These are phyloP conservation scores for Stegana nigrithorax DNA, from an alignment of 2,888 invertebrate genomes.

Conservation along the genomic window DNA sequence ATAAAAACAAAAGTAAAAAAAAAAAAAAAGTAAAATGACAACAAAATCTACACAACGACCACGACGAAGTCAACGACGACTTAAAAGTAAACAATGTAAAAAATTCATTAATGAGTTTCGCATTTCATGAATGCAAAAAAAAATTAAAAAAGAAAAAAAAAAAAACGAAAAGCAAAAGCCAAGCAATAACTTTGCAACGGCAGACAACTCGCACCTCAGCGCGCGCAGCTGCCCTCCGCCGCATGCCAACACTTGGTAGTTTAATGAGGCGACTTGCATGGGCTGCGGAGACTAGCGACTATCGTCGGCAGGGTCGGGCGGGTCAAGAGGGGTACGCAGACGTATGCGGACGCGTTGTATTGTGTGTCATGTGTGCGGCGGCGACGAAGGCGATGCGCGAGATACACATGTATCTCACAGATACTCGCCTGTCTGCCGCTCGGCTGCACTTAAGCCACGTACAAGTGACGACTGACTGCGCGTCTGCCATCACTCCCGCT, in stretches of 20 bases:
- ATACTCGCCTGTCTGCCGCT: constrained; percentile 44
- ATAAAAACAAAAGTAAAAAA: constrained; percentile 19
- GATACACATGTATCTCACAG: constrained; percentile 52
- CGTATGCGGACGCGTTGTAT: neutral
- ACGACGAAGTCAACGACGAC: no score
- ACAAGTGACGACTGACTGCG: constrained; percentile 18
- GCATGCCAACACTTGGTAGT: constrained; percentile 12
- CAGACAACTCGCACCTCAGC: constrained; percentile 39
- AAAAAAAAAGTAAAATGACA: no score
- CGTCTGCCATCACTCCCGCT: constrained; percentile 32
- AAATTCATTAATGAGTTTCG: constrained; percentile 58
- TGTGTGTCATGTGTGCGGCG: constrained; percentile 25
- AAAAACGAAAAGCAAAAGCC: neutral
- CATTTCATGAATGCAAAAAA: constrained; percentile 42
- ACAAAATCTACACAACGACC: no score
- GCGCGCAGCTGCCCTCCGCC: constrained; percentile 4
- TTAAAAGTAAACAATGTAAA: constrained; percentile 30
- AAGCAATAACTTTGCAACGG: constrained; percentile 43
- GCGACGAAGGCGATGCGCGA: constrained; percentile 8
- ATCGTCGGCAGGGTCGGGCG: no score
- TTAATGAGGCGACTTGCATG: constrained; percentile 8
- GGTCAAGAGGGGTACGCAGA: no score
- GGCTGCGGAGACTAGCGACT: no score
- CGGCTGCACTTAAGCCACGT: neutral
- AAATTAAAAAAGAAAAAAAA: neutral